These are phyloP conservation scores for Acromyrmex charruanus DNA, from an alignment of 1,140 invertebrate genomes.

Conservation along the genomic window DNA sequence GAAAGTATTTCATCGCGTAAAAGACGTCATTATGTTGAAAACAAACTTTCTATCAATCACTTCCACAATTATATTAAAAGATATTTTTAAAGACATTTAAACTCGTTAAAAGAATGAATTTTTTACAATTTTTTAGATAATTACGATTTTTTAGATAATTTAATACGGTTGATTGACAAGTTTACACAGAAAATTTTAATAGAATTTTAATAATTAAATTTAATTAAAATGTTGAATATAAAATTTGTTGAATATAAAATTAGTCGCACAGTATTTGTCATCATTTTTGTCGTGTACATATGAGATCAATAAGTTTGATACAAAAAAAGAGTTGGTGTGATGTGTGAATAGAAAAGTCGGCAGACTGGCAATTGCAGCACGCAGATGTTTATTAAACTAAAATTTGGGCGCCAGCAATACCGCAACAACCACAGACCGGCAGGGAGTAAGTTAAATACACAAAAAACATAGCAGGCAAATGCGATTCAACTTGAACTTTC, in stretches of 20 bases:
- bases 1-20: not conserved
- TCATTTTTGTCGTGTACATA: not conserved
- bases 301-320: not conserved
- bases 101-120: not conserved
- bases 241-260: slow-evolving; percentile 21
- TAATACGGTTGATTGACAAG: not conserved
- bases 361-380: not conserved
- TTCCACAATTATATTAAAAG: not conserved
- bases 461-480: slow-evolving; percentile 17
- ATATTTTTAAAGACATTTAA: slow-evolving; percentile 1
- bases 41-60: not conserved
- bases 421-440: not conserved
- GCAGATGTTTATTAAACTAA: slow-evolving; percentile 32
- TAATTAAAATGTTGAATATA: slow-evolving; percentile 26
- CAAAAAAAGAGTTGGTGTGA: not conserved
- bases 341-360: not conserved
- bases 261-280: not conserved
- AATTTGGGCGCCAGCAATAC: slow-evolving; percentile 13
- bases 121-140: not conserved
- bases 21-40: not conserved
- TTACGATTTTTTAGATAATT: not conserved
- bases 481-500: slow-evolving; percentile 6
- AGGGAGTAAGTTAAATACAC: slow-evolving; percentile 25
- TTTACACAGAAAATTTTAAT: not conserved
- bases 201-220: slow-evolving; percentile 9